phyloP scores from a whole-genome alignment of 1,140 invertebrate genomes.

The Callitettix versicolor region DNA sequence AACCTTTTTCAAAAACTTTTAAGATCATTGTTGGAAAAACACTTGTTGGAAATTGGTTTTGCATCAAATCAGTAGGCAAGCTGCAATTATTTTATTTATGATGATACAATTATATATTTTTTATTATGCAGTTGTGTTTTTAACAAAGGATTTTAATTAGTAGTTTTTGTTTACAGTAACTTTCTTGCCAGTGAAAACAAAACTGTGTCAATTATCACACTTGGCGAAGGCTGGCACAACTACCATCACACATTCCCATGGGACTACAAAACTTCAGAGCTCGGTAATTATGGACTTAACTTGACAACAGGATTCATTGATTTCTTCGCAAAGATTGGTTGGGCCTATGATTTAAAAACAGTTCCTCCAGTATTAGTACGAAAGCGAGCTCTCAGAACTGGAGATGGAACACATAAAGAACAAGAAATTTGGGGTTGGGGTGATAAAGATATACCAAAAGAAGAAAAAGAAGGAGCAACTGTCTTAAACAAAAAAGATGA shows the following conservation, averaged over 20 bases:
- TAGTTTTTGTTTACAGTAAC: conserved; percentile 38
- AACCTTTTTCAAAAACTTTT: too few species aligned
- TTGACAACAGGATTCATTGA: conserved; percentile 39
- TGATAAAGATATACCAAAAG: conserved; percentile 29
- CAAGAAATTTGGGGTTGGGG: conserved; percentile 27
- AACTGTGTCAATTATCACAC: conserved; percentile 52
- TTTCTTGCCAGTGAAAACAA: conserved; percentile 62
- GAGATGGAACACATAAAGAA: conserved; percentile 42
- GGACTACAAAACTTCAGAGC: conserved; percentile 66
- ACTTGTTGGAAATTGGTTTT: too few species aligned
- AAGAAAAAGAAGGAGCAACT: conserved; percentile 23
- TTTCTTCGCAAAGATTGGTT: conserved; percentile 43
- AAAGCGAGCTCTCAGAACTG: conserved; percentile 44
- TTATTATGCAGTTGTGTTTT: too few species aligned
- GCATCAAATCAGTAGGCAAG: too few species aligned
- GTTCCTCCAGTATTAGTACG: conserved; percentile 42
- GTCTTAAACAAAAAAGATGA: conserved; percentile 15
- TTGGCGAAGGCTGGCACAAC: conserved; percentile 87
- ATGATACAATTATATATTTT: too few species aligned
- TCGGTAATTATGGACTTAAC: conserved; percentile 42
- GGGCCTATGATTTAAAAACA: conserved; percentile 49
- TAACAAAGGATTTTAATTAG: too few species aligned
- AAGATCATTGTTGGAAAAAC: too few species aligned
- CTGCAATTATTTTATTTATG: too few species aligned
- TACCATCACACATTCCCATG: conserved; percentile 87